Percentiles rank a stretch among this genome's conserved stretches.
Conservation (phyloP, 2,888 invertebrate species). For the Apoderus coryli region DNA sequence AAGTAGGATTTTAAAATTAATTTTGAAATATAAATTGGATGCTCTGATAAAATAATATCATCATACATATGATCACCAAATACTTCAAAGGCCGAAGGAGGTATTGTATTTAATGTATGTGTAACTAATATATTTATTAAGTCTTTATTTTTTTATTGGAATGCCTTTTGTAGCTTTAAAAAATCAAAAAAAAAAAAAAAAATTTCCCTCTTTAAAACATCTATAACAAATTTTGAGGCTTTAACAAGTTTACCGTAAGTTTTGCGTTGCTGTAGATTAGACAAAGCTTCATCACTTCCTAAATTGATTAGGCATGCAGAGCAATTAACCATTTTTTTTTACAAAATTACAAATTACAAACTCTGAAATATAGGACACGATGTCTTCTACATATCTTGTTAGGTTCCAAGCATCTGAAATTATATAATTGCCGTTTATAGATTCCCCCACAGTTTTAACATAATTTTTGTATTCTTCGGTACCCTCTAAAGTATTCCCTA, state of each 20-base stretch:
- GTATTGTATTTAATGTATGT: neutral
- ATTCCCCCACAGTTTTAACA: neutral
- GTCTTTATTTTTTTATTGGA: neutral
- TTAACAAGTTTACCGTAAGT: constrained; percentile 1
- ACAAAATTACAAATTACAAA: neutral
- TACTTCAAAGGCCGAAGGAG: neutral
- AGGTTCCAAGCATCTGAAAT: constrained; percentile 1
- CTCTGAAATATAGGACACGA: neutral
- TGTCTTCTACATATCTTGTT: neutral
- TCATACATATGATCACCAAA: constrained; percentile 1
- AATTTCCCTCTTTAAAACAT: neutral
- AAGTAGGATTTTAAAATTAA: constrained; percentile 1
- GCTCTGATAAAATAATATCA: constrained; percentile 1
- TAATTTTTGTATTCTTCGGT: neutral
- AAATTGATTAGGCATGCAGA: neutral
- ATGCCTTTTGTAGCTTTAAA: neutral
- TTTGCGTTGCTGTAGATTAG: neutral
- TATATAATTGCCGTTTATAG: constrained; percentile 1
- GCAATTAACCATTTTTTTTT: constrained; percentile 2
- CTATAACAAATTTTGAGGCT: constrained; percentile 2
- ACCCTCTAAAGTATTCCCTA: neutral
- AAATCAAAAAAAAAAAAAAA: constrained; percentile 2
- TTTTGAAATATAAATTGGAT: neutral
- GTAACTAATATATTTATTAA: constrained; percentile 1
- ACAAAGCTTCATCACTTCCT: neutral